phyloP scores from a whole-genome alignment of 2,113 vertebrate genomes.

The Heteronetta atricapilla region DNA sequence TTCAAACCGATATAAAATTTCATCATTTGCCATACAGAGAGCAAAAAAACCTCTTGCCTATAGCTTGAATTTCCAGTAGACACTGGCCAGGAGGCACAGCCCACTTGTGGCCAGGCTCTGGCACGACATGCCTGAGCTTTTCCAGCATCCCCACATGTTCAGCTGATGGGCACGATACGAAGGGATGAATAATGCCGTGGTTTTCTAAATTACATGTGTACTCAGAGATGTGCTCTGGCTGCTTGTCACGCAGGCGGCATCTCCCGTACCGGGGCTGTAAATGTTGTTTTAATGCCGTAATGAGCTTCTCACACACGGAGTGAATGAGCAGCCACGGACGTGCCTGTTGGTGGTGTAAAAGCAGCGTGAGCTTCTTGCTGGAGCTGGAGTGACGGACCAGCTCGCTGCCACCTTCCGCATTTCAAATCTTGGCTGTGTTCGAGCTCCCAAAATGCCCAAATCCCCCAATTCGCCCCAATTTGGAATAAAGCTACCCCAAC shows the following conservation, averaged over 20 bases:
- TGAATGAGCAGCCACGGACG: not conserved
- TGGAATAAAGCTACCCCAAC: not conserved
- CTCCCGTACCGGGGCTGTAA: not conserved
- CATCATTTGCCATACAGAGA: accelerated
- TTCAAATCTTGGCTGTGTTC: accelerated
- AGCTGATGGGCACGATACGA: not conserved
- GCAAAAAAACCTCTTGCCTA: not conserved
- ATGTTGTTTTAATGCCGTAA: not conserved
- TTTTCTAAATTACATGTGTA: not conserved
- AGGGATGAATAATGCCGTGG: not conserved
- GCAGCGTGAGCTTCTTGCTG: not conserved
- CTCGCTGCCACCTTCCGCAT: not conserved
- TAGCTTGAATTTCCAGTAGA: not conserved
- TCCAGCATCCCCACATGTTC: not conserved
- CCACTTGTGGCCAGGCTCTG: not conserved
- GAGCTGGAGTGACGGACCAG: not conserved
- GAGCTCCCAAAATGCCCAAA: not conserved
- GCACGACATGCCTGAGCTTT: accelerated
- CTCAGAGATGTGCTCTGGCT: not conserved
- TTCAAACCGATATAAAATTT: not conserved
- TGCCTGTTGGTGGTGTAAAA: not conserved
- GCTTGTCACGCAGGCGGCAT: not conserved
- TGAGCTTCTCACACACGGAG: not conserved
- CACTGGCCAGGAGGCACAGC: accelerated
- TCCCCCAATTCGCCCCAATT: not conserved